Conservation (phyloP, 2,113 vertebrate genomes). For the Mesitornis unicolor region DNA sequence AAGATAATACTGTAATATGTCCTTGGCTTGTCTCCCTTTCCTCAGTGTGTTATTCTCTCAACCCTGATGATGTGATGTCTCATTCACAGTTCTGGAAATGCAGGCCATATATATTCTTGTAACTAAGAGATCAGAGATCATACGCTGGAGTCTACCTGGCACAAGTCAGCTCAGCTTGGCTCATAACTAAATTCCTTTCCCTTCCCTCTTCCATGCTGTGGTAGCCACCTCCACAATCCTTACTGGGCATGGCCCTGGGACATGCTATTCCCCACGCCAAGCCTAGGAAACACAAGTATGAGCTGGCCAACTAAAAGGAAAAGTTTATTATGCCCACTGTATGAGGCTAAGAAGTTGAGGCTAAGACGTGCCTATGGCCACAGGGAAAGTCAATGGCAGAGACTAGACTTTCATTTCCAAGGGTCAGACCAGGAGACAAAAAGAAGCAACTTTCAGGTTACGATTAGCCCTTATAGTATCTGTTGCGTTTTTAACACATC, state of each 20-base stretch:
- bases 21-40: conserved; percentile 40
- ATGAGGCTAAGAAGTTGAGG: background rate
- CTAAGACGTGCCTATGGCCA: background rate
- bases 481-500: background rate
- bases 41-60: conserved; percentile 20
- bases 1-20: conserved; percentile 52
- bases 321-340: background rate
- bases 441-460: background rate
- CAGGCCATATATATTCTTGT: background rate
- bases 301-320: background rate
- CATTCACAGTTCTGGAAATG: conserved; percentile 38
- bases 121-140: background rate
- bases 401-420: background rate
- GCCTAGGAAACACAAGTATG: background rate
- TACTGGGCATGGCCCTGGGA: background rate
- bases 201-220: background rate
- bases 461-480: background rate
- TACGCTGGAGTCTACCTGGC: background rate
- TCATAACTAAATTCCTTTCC: background rate
- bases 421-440: background rate
- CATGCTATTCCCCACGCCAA: background rate
- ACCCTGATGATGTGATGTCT: conserved; percentile 61
- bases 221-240: background rate
- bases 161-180: background rate
- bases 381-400: background rate